These are phyloP conservation scores for Drosophila auraria DNA, from an alignment of 1,140 invertebrate species.

Conservation along the genomic window DNA sequence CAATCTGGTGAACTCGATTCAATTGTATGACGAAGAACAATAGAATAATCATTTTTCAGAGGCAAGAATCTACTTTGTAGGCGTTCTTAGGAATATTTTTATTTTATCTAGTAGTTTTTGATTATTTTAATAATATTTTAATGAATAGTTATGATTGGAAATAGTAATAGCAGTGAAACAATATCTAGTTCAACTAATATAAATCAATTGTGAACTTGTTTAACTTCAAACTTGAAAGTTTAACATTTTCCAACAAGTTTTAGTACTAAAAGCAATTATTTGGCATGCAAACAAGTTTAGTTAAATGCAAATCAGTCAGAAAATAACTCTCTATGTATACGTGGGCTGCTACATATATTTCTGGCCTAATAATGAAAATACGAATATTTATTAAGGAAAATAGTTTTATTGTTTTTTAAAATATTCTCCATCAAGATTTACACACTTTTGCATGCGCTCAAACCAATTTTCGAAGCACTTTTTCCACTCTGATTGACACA, in stretches of 20 bases:
- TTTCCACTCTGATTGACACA: too few relatives aligned
- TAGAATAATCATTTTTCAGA: neutral
- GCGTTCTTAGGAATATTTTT: too few relatives aligned
- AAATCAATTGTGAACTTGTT: too few relatives aligned
- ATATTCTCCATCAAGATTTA: too few relatives aligned
- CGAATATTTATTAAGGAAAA: too few relatives aligned
- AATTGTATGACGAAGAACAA: conserved; percentile 5
- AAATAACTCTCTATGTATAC: too few relatives aligned
- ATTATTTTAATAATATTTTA: neutral
- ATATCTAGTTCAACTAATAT: neutral
- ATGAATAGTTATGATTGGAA: neutral
- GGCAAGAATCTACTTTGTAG: neutral
- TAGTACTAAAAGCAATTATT: neutral
- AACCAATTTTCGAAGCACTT: too few relatives aligned
- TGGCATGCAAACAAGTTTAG: neutral
- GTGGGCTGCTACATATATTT: too few relatives aligned
- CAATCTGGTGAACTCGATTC: conserved; percentile 1
- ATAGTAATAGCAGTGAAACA: neutral
- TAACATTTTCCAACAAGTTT: neutral
- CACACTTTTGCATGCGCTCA: too few relatives aligned
- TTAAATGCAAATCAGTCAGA: neutral
- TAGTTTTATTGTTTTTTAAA: too few relatives aligned
- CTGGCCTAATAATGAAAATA: too few relatives aligned
- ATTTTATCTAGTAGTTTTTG: neutral
- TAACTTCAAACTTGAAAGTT: too few relatives aligned